Evolutionary conservation across 2,113 vertebrate genomes (phyloP).

Genomic region (Oophaga pumilio): DNA sequence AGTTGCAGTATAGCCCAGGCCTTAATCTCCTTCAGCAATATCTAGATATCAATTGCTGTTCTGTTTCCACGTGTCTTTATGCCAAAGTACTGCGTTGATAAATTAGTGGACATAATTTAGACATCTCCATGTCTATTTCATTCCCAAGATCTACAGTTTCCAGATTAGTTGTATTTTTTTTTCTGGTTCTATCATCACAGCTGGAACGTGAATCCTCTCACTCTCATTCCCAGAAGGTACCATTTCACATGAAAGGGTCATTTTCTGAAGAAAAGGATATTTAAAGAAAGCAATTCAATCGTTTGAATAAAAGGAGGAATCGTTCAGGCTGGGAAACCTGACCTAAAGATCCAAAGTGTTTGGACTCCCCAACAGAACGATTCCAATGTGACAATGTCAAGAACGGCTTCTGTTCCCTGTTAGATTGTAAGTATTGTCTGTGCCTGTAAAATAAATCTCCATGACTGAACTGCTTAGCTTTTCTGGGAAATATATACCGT

Average conservation of each 20-base stretch:
- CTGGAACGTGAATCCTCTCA: slow-evolving; percentile 61
- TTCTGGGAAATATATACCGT: neutral
- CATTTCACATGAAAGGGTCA: slow-evolving; percentile 66
- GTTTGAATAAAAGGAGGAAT: slow-evolving; percentile 40
- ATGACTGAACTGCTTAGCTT: neutral
- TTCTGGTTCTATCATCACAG: slow-evolving; percentile 60
- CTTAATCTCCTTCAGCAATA: neutral
- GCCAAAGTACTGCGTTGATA: slow-evolving; percentile 11
- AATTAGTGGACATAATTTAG: neutral
- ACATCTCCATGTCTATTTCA: neutral
- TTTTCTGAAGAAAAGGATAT: slow-evolving; percentile 57
- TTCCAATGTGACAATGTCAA: neutral
- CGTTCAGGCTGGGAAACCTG: neutral
- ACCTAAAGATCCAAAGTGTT: neutral
- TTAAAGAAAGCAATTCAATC: slow-evolving; percentile 56
- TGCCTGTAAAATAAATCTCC: neutral
- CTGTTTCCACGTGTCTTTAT: neutral
- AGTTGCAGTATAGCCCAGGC: no score
- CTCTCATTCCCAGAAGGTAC: slow-evolving; percentile 64
- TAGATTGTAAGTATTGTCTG: neutral
- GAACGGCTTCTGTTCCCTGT: neutral
- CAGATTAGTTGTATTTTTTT: slow-evolving; percentile 60
- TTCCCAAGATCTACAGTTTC: slow-evolving; percentile 51
- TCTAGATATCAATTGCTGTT: neutral
- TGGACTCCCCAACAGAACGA: neutral